Evolutionary conservation across 2,113 vertebrate genomes (phyloP), one percentile per base, ranked within the genome.

Genomic region (Triplophysa tibetana): DNA sequence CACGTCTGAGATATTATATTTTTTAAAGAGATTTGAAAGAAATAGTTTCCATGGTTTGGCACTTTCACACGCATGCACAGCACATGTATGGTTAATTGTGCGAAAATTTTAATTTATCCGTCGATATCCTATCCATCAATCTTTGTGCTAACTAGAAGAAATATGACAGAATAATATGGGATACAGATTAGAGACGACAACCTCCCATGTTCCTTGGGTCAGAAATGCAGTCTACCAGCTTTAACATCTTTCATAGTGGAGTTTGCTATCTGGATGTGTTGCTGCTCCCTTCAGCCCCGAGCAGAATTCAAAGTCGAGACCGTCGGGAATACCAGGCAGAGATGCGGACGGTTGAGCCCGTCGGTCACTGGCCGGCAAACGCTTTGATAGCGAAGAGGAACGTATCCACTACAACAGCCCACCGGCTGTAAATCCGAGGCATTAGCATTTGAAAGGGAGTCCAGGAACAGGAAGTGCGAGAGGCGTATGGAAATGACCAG

Each of bases 391-490:
- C 8, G 33, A 60, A 74, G 70, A 74, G 70, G 54, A 61, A 73
- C 12, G 33, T 38, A 74, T 60, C 16, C 41, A 61, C 69, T n/a
- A 8, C 69, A 8, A 72, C 69, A 61, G 38, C 38, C 21, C 48
- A 75, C 38, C 63, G 23, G 45, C 73, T 63, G 52, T 72, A 56
- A 72, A 23, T 5, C 33, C 33, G 21, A 26, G 23, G 24, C 19
- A 77, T 65, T 77, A 77, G 61, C 61, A 77, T 77, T 29, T 77
- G 26, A 77, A 66, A 77, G 62, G 3, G 43, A 66, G 45, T 54
- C 43, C 50, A 26, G 26, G 43, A 21, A 58, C 69, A 58, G 16
- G 48, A 66, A 54, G 41, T 1, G 48, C 52, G 19, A 16, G 38
- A 61, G 21, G 17, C 24, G 58, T 69, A 26, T 70, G 41, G 13